These are phyloP conservation scores for Trichosurus vulpecula DNA, from an alignment of 2,797 vertebrate genomes.

Conservation along the genomic window DNA sequence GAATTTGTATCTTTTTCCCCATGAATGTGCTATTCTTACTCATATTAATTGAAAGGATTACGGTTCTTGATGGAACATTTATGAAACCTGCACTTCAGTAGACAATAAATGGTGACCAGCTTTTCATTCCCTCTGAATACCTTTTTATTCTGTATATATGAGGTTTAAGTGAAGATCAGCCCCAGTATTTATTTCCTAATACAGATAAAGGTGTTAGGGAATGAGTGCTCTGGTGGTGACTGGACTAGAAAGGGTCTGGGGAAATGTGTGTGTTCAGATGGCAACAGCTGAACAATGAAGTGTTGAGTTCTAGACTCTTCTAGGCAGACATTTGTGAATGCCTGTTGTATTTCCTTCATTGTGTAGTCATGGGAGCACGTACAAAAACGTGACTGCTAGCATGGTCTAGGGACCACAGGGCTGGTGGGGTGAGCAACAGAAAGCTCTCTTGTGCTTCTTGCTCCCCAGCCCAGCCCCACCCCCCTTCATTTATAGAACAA, in stretches of 20 bases:
- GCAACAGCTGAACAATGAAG: neutral
- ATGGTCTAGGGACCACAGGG: slow-evolving; percentile 52
- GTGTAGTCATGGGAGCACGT: slow-evolving; percentile 58
- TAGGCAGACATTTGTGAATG: slow-evolving; percentile 49
- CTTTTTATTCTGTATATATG: slow-evolving; percentile 1
- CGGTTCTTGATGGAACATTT: slow-evolving; percentile 22
- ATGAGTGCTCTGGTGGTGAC: slow-evolving; percentile 19
- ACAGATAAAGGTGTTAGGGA: neutral
- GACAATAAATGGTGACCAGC: neutral
- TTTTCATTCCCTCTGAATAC: slow-evolving; percentile 22
- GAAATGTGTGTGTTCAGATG: neutral
- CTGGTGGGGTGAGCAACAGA: slow-evolving; percentile 51
- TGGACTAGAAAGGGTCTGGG: neutral
- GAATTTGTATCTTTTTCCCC: slow-evolving; percentile 25
- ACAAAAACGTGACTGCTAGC: slow-evolving; percentile 48
- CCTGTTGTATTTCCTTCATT: slow-evolving; percentile 56
- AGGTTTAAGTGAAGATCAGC: slow-evolving; percentile 36
- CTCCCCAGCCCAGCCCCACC: neutral
- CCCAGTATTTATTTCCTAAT: slow-evolving; percentile 16
- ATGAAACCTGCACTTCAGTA: neutral
- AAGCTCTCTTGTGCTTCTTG: neutral
- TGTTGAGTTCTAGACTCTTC: slow-evolving; percentile 62
- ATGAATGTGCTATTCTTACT: neutral
- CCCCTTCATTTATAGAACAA: neutral
- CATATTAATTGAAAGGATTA: neutral